These are phyloP conservation scores for Chesias legatella DNA, from an alignment of 2,888 invertebrate genomes.

Conservation along the genomic window DNA sequence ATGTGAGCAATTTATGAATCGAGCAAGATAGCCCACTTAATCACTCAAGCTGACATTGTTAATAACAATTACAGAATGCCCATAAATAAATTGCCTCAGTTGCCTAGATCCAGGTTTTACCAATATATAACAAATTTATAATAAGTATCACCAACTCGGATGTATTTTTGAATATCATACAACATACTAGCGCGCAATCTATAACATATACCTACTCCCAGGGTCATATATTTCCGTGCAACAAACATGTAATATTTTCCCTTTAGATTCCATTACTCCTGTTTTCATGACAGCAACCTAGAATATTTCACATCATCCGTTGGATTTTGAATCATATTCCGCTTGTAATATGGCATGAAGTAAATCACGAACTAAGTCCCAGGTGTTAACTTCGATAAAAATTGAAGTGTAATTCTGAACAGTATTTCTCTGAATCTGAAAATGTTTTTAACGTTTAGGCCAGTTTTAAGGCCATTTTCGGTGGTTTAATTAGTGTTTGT, in stretches of 20 bases:
- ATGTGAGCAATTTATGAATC: no score
- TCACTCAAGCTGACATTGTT: no score
- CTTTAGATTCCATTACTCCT: slow-evolving; percentile 52
- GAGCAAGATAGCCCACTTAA: no score
- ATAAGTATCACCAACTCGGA: no score
- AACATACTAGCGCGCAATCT: no score
- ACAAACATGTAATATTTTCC: slow-evolving; percentile 34
- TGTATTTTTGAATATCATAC: no score
- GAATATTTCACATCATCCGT: slow-evolving; percentile 31
- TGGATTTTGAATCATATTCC: slow-evolving; percentile 26
- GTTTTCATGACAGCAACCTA: slow-evolving; percentile 48
- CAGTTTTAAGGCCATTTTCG: slow-evolving; percentile 25
- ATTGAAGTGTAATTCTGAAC: slow-evolving; percentile 55
- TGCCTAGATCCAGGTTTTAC: no score
- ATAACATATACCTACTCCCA: slow-evolving; percentile 9
- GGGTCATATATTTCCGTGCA: slow-evolving; percentile 12
- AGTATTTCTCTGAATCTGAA: slow-evolving; percentile 46
- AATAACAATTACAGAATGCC: no score
- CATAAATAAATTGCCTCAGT: no score
- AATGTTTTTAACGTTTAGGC: slow-evolving; percentile 35
- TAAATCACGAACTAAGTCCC: slow-evolving; percentile 36
- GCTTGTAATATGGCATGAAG: slow-evolving; percentile 21
- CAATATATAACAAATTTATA: no score
- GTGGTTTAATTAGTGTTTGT: slow-evolving; percentile 17
- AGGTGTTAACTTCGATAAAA: slow-evolving; percentile 58